Evolutionary conservation across 2,113 vertebrate species (phyloP), one percentile per base, ranked within the genome.

Genomic region (Trichechus manatus): DNA sequence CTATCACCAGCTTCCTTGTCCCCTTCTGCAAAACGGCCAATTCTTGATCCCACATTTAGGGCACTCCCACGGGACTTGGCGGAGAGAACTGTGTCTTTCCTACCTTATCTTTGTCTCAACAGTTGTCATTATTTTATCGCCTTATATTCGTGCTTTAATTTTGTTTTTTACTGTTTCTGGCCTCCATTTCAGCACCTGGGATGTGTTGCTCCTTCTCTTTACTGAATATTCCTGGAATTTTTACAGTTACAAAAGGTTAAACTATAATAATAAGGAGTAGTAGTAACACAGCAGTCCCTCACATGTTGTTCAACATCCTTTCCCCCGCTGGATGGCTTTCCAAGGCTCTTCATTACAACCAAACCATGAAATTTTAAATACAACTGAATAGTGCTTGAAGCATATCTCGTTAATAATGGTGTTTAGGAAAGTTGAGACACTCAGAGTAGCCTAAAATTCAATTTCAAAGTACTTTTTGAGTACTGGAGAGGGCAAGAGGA

Each of bases 401-500:
- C 81, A 72, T 31, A 20, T 77, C 66, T 89, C 77, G 59, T 74
- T 93, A 74, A 56, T 47, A 95, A 72, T 79, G 20, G 77, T 91
- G 25, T 81, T 86, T 25, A 86, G 56, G 27, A 92, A 95, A 81
- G 15, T 64, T 64, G 42, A 59, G 80, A 85, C 91, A 96, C 25
- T 77, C 29, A 47, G 75, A 17, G 27, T 5, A 72, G 25, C 10
- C 59, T 29, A 39, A 97, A 84, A 89, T 20, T 59, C 68, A 70
- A 53, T 47, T 31, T 89, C n/a, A 72, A 87, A 87, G 36, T 72
- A 53, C 36, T 83, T 70, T 53, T 1, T 59, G 29, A 86, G 59
- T 36, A 61, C 13, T 23, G 23, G 44, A 31, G 44, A 47, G 29
- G 42, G 15, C 14, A 77, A 81, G 5, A 20, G 14, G n/a, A 19